phyloP scores from a whole-genome alignment of 2,888 invertebrate species.

The Caenorhabditis uteleia region DNA sequence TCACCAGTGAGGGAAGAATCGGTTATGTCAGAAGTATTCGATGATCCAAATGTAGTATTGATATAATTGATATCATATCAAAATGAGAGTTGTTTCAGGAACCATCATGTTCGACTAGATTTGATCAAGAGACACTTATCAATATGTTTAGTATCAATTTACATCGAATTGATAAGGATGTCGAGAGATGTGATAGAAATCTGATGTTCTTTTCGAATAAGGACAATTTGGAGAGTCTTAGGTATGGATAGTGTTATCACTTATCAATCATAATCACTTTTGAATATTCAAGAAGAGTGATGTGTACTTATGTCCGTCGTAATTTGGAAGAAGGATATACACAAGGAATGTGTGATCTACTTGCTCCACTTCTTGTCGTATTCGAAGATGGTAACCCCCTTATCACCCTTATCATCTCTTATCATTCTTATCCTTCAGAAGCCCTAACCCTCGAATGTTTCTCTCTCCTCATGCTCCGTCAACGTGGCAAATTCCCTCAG shows the following conservation, averaged over 20 bases:
- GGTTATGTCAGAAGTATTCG: constrained; percentile 63
- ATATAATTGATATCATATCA: background rate
- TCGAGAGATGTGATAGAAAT: constrained; percentile 91
- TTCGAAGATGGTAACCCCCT: constrained; percentile 81
- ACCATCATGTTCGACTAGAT: constrained; percentile 25
- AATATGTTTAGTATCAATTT: constrained; percentile 79
- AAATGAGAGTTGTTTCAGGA: constrained; percentile 7
- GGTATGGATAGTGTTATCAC: constrained; percentile 5
- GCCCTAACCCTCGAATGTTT: constrained; percentile 89
- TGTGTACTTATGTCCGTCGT: constrained; percentile 88
- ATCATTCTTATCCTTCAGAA: constrained; percentile 75
- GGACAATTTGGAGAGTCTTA: constrained; percentile 83
- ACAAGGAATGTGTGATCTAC: constrained; percentile 96
- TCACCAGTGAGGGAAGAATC: constrained; percentile 55
- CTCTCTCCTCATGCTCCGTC: constrained; percentile 86
- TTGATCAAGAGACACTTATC: constrained; percentile 44
- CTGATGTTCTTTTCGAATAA: constrained; percentile 86
- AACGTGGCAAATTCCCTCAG: constrained; percentile 88
- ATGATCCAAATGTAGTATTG: constrained; percentile 38
- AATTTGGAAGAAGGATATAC: constrained; percentile 91
- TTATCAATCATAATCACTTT: background rate
- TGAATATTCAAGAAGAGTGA: constrained; percentile 40
- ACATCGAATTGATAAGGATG: constrained; percentile 94
- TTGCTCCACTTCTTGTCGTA: constrained; percentile 88
- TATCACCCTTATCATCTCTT: too few relatives aligned